Conservation (phyloP, 1,140 invertebrate species). For the Drosophila pallidifrons region DNA sequence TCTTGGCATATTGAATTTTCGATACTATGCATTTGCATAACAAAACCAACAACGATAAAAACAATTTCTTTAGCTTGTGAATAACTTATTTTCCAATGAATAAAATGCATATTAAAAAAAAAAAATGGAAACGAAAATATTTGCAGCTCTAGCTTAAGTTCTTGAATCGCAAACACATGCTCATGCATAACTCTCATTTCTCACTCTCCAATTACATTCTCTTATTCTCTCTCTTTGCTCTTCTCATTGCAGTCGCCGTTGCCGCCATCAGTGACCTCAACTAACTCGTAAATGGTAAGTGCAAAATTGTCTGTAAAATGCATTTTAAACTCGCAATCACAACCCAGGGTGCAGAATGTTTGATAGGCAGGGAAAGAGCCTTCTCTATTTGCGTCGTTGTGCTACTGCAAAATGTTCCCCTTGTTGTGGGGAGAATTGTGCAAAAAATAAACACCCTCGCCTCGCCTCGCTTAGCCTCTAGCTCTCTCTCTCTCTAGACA, state of each 20-base stretch:
- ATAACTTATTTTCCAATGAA: too few species aligned
- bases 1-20: too few species aligned
- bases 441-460: constrained; percentile 13
- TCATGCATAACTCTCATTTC: too few species aligned
- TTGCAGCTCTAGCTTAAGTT: too few species aligned
- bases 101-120: too few species aligned
- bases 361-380: background rate
- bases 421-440: background rate
- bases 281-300: constrained; percentile 76
- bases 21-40: too few species aligned
- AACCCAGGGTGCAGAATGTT: background rate
- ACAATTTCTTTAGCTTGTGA: too few species aligned
- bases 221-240: constrained; percentile 1
- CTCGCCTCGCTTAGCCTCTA: too few species aligned
- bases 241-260: constrained; percentile 36
- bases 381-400: background rate
- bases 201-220: background rate
- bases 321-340: constrained; percentile 57
- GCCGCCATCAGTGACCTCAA: constrained; percentile 56
- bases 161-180: too few species aligned
- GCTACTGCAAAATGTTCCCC: background rate
- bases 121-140: too few species aligned
- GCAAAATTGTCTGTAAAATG: constrained; percentile 68
- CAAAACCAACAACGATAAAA: too few species aligned
- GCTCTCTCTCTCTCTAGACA: too few species aligned